phyloP scores from a whole-genome alignment of 1,140 invertebrate species.

The Polyergus mexicanus region DNA sequence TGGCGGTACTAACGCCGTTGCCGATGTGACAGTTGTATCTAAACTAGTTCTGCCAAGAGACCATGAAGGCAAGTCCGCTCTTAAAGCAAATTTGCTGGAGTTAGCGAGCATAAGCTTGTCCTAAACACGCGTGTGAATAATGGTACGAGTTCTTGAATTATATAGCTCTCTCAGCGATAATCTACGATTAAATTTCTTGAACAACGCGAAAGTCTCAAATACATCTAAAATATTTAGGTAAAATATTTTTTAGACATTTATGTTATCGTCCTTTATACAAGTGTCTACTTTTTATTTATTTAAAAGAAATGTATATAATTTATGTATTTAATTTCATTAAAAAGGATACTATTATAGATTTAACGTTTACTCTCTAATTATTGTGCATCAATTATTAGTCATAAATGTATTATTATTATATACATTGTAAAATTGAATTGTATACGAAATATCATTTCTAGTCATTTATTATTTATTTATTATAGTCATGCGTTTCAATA shows the following conservation, averaged over 20 bases:
- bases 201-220: not conserved
- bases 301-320: not conserved
- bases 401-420: slow-evolving; percentile 11
- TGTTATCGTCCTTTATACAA: not conserved
- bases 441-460: slow-evolving; percentile 19
- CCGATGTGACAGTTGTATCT: slow-evolving; percentile 60
- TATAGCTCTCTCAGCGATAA: not conserved
- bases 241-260: not conserved
- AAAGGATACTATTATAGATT: not conserved
- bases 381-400: slow-evolving; percentile 8
- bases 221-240: not conserved
- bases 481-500: not conserved
- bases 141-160: slow-evolving; percentile 25
- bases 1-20: slow-evolving; percentile 52
- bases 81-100: slow-evolving; percentile 28
- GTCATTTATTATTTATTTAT: not conserved
- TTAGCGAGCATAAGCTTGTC: not conserved
- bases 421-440: not conserved
- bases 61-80: slow-evolving; percentile 23
- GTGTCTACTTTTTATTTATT: not conserved
- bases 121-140: slow-evolving; percentile 27
- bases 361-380: not conserved
- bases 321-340: not conserved
- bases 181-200: slow-evolving; percentile 12
- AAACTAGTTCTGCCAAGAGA: slow-evolving; percentile 54